Percentiles rank a stretch among this genome's conserved stretches.
Evolutionary conservation across 2,113 vertebrate genomes (phyloP).

Genomic region (Ochotona curzoniae): DNA sequence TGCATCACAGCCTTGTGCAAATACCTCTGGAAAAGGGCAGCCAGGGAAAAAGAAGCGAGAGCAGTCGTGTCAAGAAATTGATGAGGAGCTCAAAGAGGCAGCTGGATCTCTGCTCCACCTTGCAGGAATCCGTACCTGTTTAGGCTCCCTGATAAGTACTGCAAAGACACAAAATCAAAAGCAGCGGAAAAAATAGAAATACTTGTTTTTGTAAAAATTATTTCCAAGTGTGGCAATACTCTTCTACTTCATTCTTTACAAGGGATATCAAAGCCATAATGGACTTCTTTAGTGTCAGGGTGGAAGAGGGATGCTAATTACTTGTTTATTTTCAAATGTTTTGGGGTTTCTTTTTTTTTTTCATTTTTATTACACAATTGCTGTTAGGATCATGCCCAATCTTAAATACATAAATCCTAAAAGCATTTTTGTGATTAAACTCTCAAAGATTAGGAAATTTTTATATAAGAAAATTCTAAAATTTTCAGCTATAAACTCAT

Average conservation of each 20-base stretch:
- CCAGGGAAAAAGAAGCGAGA: constrained; percentile 87
- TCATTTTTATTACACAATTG: constrained; percentile 75
- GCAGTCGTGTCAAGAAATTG: constrained; percentile 93
- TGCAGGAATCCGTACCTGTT: constrained; percentile 95
- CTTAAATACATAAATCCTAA: constrained; percentile 76
- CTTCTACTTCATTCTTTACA: constrained; percentile 91
- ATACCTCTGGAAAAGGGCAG: constrained; percentile 84
- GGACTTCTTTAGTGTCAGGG: constrained; percentile 87
- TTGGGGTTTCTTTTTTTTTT: constrained; percentile 77
- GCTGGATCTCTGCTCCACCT: constrained; percentile 98
- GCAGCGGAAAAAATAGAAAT: constrained; percentile 92
- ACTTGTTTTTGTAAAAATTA: constrained; percentile 83
- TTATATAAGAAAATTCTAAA: constrained; percentile 47
- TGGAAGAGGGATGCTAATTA: constrained; percentile 48
- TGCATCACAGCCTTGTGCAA: constrained; percentile 82
- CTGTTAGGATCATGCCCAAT: constrained; percentile 75
- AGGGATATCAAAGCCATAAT: constrained; percentile 99
- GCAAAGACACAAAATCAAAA: constrained; percentile 92
- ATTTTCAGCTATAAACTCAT: constrained; percentile 67
- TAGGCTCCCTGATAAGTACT: constrained; percentile 93
- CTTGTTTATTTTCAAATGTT: constrained; percentile 76
- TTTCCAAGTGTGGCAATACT: constrained; percentile 90
- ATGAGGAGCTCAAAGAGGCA: constrained; percentile 98
- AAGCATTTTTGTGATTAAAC: constrained; percentile 75
- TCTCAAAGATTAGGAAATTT: constrained; percentile 70